Percentiles rank a stretch among this genome's conserved stretches.
These are phyloP conservation scores for Chauna torquata DNA, from an alignment of 2,113 vertebrate genomes.

Conservation along the genomic window DNA sequence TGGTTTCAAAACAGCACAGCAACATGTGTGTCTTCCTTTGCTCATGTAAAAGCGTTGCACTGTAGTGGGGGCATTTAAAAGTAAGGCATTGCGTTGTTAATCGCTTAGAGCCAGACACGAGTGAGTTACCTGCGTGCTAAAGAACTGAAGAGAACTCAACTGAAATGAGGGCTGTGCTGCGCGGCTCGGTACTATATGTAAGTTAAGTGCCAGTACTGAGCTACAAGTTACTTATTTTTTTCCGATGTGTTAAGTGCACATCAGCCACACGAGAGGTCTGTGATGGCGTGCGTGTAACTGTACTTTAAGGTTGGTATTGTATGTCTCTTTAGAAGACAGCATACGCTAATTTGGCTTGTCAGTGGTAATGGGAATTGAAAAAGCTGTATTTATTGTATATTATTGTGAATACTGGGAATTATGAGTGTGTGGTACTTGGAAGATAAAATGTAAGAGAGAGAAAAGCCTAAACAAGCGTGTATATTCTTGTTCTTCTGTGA, in stretches of 20 bases:
- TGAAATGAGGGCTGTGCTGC: rapidly evolving
- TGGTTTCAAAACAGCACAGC: rapidly evolving
- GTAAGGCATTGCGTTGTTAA: neutral
- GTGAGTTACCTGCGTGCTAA: neutral
- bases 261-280: neutral
- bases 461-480: neutral
- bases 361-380: neutral
- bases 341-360: neutral
- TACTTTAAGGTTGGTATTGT: neutral
- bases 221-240: neutral
- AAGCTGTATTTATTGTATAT: slow-evolving; percentile 73
- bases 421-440: neutral
- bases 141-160: rapidly evolving
- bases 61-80: neutral
- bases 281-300: neutral
- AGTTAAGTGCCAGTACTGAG: slow-evolving; percentile 7
- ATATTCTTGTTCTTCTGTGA: neutral
- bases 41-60: rapidly evolving
- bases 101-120: rapidly evolving
- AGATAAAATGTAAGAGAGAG: neutral
- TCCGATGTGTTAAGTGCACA: neutral
- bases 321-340: neutral
- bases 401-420: slow-evolving; percentile 70
- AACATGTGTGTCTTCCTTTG: rapidly evolving
- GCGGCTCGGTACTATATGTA: neutral